Percentiles rank a stretch among this genome's conserved stretches.
Conservation (phyloP, 2,888 invertebrate genomes). For the Danaus chrysippus region DNA sequence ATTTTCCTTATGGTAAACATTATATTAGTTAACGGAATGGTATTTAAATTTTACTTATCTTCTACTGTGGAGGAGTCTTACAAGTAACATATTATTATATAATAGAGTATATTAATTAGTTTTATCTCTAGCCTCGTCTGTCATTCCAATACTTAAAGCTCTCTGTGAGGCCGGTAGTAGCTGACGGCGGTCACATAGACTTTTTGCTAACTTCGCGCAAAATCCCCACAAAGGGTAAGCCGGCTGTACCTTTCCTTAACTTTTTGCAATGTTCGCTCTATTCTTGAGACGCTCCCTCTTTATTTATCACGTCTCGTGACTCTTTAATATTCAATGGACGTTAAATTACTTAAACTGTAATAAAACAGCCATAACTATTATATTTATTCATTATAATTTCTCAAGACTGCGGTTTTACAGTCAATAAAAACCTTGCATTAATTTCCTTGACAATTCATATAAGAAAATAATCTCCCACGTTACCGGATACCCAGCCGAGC, state of each 20-base stretch:
- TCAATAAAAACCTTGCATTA: neutral
- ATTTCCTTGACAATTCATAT: conserved; percentile 4
- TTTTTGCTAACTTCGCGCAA: conserved; percentile 27
- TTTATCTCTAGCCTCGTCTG: neutral
- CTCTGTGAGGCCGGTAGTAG: conserved; percentile 20
- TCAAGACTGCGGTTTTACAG: neutral
- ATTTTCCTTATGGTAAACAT: no score
- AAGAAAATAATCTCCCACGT: conserved; percentile 2
- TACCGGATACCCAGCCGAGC: conserved; percentile 2
- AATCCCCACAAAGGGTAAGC: conserved; percentile 23
- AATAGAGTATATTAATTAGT: neutral
- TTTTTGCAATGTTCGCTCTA: neutral
- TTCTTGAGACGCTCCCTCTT: no score
- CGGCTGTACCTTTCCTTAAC: conserved; percentile 15
- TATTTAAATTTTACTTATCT: no score
- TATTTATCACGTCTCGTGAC: neutral
- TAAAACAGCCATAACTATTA: no score
- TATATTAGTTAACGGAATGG: no score
- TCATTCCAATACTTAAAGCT: conserved; percentile 10
- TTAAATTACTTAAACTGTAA: no score
- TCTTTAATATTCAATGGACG: no score
- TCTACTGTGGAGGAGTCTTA: no score
- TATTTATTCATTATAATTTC: neutral
- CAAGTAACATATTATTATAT: no score
- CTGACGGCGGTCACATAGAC: conserved; percentile 23